Evolutionary conservation across 1,140 invertebrate genomes (phyloP), one percentile per base, ranked within the genome.

Genomic region (Tribolium castaneum): DNA sequence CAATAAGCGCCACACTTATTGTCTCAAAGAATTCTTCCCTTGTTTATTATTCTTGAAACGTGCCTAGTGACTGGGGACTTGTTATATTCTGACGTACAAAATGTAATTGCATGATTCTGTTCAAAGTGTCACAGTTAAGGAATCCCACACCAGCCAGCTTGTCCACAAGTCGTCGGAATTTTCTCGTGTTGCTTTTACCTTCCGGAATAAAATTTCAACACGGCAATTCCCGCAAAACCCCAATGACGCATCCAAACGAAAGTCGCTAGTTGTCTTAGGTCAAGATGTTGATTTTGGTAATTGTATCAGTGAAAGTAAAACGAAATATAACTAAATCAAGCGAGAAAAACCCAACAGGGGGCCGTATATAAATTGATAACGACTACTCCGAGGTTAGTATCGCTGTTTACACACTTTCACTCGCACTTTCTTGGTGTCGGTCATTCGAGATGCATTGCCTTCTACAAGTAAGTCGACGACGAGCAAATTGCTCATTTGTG

Each of bases 401-500:
- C 19, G 10, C 19, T 22, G 54, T 59, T 25, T 22, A 22, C 19
- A 59, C 39, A 76, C 75, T 76, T 76, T 76, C 75, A 62, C 75
- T 51, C 12, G 30, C 75, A 76, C 75, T 76, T 76, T 76, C 75
- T 70, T 70, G 39, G 51, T 70, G 59, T 59, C 54, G 9, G 54
- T 59, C 54, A 22, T 16, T 59, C 54, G 19, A 59, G 16, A 59
- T 59, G 54, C 54, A 59, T 25, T 59, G 54, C 19, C 22, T 59
- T 14, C n/a, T 59, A 7, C 54, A 59, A 59, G 54, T 59, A 25
- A 59, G 54, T 59, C 14, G 22, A 6, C n/a, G 6, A 0, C 51
- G 25, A 59, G 30, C 10, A 25, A 14, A 3, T 54, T 30, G 25
- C 39, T 59, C 19, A 22, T 59, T 59, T 19, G 30, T 12, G 1